A percentile compares a stretch with the other conserved stretches of the same genome.
These are phyloP conservation scores for Lordiphosa fenestrarum DNA, from an alignment of 2,888 invertebrate species.

Conservation along the genomic window DNA sequence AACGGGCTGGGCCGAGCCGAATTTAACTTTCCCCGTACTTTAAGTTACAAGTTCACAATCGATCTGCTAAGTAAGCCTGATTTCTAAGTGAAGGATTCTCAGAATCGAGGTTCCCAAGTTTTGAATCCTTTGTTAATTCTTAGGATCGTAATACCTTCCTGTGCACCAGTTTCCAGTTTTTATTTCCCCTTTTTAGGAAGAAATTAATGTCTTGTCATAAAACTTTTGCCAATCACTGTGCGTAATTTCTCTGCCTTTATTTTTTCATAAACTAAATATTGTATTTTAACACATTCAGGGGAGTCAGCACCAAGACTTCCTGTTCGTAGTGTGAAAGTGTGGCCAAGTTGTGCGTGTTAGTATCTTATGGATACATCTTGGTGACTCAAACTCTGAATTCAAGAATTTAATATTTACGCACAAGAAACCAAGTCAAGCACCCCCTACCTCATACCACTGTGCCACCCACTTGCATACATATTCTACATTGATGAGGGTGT, in stretches of 20 bases:
- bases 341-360: constrained; percentile 13
- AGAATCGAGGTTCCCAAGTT: too few relatives aligned
- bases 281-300: constrained; percentile 36
- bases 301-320: constrained; percentile 42
- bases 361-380: constrained; percentile 24
- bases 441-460: constrained; percentile 5
- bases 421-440: constrained; percentile 60
- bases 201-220: too few relatives aligned
- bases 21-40: too few relatives aligned
- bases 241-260: neutral
- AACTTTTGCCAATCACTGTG: too few relatives aligned
- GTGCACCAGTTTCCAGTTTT: too few relatives aligned
- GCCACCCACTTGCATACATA: constrained; percentile 6
- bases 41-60: too few relatives aligned
- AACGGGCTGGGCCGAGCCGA: too few relatives aligned
- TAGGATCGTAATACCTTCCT: too few relatives aligned
- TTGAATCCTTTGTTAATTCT: too few relatives aligned
- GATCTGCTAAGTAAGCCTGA: too few relatives aligned
- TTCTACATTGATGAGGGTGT: constrained; percentile 56
- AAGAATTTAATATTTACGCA: constrained; percentile 45
- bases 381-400: constrained; percentile 6
- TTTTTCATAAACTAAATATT: constrained; percentile 9
- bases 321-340: constrained; percentile 42
- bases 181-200: too few relatives aligned
- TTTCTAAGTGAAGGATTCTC: too few relatives aligned